These are phyloP conservation scores for Acanthosoma haemorrhoidale DNA, from an alignment of 2,888 invertebrate species.

Conservation along the genomic window DNA sequence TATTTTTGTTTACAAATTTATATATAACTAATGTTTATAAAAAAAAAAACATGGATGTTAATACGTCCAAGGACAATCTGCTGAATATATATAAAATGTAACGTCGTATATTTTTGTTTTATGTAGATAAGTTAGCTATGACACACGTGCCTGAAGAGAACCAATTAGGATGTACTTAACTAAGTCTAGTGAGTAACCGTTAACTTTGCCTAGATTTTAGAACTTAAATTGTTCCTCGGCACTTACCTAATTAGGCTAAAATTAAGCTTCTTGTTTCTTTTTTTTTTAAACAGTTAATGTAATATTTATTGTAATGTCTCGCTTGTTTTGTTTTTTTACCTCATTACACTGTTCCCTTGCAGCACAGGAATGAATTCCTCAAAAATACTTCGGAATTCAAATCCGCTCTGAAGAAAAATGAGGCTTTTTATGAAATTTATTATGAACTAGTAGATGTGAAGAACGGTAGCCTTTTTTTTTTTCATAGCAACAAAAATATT, in stretches of 20 bases:
- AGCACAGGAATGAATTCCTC: too few species aligned
- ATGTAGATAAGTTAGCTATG: background rate
- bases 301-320: background rate
- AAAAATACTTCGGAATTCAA: too few species aligned
- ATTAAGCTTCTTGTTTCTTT: background rate
- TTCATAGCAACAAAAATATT: too few species aligned
- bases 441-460: too few species aligned
- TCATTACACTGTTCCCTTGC: too few species aligned
- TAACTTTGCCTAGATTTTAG: background rate
- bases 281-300: background rate
- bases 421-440: too few species aligned
- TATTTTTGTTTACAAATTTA: slow-evolving; percentile 5
- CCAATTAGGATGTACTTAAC: background rate
- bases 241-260: background rate
- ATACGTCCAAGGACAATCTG: too few species aligned
- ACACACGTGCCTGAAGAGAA: slow-evolving; percentile 3
- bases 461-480: too few species aligned
- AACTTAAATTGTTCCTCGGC: slow-evolving; percentile 8
- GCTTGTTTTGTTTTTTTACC: background rate
- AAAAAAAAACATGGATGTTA: too few species aligned
- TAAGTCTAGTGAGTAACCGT: background rate
- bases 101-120: too few species aligned
- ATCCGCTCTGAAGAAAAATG: too few species aligned
- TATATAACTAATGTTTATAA: background rate
- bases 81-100: too few species aligned